Evolutionary conservation across 2,888 invertebrate species (phyloP), one percentile per base, ranked within the genome.

Genomic region (Tetragnatha montana): DNA sequence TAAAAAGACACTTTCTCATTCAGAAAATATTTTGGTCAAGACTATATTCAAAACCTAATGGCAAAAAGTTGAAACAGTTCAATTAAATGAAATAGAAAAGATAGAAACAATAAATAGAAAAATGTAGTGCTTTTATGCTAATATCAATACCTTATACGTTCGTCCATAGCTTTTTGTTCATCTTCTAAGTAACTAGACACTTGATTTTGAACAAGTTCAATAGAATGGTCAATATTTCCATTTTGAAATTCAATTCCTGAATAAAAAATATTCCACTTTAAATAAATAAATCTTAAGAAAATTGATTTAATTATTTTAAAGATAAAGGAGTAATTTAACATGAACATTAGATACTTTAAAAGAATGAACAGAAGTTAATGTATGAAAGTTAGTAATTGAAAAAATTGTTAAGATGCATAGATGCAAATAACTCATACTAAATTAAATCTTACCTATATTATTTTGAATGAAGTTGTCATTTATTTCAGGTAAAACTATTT

Each of bases 111-210:
- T 1, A 35, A 35, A 35, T 35, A 35, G 1, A 35, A 4, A 35
- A 35, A 35, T 35, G 4, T 4, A 35, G 35, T 35, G 35, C 35
- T 35, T 35, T 35, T 35, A 35, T 35, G 35, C 2, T 35, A 70
- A 7, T 14, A 21, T 80, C 75, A 14, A 75, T 71, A 91, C 91
- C 91, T 95, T 90, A 97, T 96, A 92, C 96, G 95, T 92, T 96
- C 96, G 92, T 97, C 97, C 78, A 96, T 95, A 2, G 95, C 95
- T 76, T 95, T 94, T 82, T 96, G 95, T 93, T 97, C 96, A 78
- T 95, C 94, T 93, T 96, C 95, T 83, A 97, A 94, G 79, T 95
- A 95, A 92, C 95, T 95, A 89, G 95, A 95, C 90, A 96, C 94
- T 92, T 96, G 95, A 92, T 96, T 95, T 92, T 95, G 96, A 68